Conservation (phyloP, 2,888 invertebrate genomes). For the Ormyrus pomaceus region DNA sequence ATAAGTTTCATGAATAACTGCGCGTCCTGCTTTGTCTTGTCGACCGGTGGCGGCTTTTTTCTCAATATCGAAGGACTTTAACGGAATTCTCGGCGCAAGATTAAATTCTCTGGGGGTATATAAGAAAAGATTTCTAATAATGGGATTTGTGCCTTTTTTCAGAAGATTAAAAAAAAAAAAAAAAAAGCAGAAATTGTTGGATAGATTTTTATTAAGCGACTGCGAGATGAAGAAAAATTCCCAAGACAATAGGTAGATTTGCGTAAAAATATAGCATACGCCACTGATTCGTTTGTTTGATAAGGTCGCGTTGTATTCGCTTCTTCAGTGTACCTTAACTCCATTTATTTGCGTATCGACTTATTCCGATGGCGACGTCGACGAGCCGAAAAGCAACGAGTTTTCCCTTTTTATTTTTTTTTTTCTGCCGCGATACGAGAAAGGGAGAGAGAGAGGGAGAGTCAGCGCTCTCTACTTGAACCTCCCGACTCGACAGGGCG, state of each 20-base stretch:
- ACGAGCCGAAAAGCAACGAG: constrained; percentile 44
- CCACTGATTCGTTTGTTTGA: constrained; percentile 28
- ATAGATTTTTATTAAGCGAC: too few relatives aligned
- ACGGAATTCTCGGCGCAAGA: constrained; percentile 28
- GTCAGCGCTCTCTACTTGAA: constrained; percentile 13
- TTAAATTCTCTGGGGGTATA: constrained; percentile 36
- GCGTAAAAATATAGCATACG: constrained; percentile 25
- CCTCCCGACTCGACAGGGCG: constrained; percentile 38
- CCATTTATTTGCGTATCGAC: constrained; percentile 62
- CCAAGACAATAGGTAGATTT: background rate
- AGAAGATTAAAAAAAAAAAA: too few relatives aligned
- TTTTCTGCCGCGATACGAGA: constrained; percentile 3
- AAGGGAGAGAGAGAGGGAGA: constrained; percentile 12
- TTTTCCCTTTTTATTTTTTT: background rate
- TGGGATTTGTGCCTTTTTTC: too few relatives aligned
- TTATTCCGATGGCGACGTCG: constrained; percentile 51
- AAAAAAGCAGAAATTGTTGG: too few relatives aligned
- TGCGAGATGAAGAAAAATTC: background rate
- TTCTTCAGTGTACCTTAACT: constrained; percentile 41
- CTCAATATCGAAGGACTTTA: constrained; percentile 19
- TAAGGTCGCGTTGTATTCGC: constrained; percentile 40
- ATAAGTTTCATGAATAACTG: constrained; percentile 42
- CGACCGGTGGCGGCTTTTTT: background rate
- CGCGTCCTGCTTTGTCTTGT: constrained; percentile 37
- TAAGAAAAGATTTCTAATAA: constrained; percentile 9